Base-by-base conservation (phyloP, 2,797 vertebrate genomes). In the Allobates femoralis region DNA sequence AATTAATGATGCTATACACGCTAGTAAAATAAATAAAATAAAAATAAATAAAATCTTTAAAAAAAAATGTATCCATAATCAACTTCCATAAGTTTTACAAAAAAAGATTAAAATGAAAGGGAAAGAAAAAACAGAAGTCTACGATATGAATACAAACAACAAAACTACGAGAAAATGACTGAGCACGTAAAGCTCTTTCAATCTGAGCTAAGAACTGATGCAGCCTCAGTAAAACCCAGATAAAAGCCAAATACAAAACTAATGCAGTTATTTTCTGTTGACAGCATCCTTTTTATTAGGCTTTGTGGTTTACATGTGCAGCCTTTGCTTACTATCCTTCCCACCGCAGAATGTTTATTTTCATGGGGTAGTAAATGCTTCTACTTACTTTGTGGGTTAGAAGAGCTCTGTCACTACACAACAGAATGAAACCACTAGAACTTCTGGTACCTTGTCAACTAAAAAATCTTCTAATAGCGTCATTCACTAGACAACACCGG, bases 401-500 rank as follows among this genome's bases (percentile, higher is more conserved):
- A 73, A 73, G 71, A 74, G 71, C 2, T 26, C 41, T 16, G 46
- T 74, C 37, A 46, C 46, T 74, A 74, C 71, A 46, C 5, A 74
- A 21, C 67, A 71, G 69, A 73, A 41, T 41, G 3, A 73, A 73
- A 46, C 69, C 69, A 74, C 41, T 26, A 74, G 71, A 74, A 74
- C 37, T 50, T 74, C 71, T 74, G 71, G 71, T 74, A 50, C 71
- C 71, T 50, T 74, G 71, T 74, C 37, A 74, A 50, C 71, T 41
- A 46, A 74, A 50, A 74, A 26, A 46, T 50, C 71, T 50, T 14
- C 41, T 50, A 26, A 23, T 46, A 5, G 23, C 37, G n/a, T 37
- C 5, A 73, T 26, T 26, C 37, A 50, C 37, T 41, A 69, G 67
- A 37, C 21, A 19, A 37, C 67, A 37, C 67, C 16, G 37, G 21